A percentile compares a stretch with the other conserved stretches of the same genome.
These are phyloP conservation scores for Lateolabrax maculatus DNA, from an alignment of 2,797 vertebrate genomes.

Conservation along the genomic window DNA sequence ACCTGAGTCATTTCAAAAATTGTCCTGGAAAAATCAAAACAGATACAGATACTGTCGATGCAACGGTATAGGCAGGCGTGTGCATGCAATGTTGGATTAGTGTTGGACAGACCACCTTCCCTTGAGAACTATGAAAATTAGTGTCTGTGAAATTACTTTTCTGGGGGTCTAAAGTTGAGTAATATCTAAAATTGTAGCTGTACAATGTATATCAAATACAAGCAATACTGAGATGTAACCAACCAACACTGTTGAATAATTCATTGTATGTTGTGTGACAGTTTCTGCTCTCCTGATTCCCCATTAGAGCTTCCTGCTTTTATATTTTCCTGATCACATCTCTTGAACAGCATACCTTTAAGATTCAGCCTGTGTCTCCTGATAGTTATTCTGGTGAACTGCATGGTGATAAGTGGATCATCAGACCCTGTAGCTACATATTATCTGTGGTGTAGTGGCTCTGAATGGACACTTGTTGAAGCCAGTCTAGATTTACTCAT, in stretches of 20 bases:
- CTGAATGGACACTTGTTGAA: constrained; percentile 27
- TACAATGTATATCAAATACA: not conserved
- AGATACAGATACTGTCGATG: too few relatives aligned
- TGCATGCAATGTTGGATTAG: not conserved
- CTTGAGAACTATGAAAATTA: not conserved
- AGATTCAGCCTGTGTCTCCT: not conserved
- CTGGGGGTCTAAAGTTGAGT: not conserved
- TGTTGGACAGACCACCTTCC: not conserved
- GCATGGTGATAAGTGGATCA: not conserved
- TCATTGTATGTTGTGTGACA: not conserved
- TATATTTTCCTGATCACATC: constrained; percentile 5
- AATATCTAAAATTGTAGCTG: not conserved
- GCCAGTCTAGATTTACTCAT: constrained; percentile 24
- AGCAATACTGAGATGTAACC: not conserved
- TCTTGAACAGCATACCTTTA: not conserved
- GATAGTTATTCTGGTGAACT: not conserved
- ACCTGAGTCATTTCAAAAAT: too few relatives aligned
- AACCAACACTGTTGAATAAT: not conserved
- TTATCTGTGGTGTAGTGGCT: not conserved
- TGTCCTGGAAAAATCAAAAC: too few relatives aligned
- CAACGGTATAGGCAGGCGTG: not conserved
- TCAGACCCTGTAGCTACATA: not conserved
- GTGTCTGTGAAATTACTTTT: not conserved
- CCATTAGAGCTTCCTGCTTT: not conserved
- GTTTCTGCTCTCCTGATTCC: constrained; percentile 2